Evolutionary conservation across 2,888 invertebrate species (phyloP).

Genomic region (Salticus scenicus): DNA sequence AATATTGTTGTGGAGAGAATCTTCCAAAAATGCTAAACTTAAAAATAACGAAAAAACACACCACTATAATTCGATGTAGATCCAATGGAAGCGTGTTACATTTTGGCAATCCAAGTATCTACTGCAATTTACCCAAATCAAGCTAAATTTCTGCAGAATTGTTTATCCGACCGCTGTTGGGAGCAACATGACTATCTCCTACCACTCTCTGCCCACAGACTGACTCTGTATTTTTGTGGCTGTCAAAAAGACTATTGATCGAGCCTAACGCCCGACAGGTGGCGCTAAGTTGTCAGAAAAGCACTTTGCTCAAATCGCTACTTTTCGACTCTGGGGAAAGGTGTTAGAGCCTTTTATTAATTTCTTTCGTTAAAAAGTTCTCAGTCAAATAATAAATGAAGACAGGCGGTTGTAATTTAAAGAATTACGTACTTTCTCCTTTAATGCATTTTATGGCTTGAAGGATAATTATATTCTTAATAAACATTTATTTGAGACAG

Average conservation of each 20-base stretch:
- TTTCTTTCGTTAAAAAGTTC: neutral
- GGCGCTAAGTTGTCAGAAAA: conserved; percentile 33
- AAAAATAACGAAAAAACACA: too few species aligned
- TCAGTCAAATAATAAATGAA: neutral
- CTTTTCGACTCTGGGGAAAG: neutral
- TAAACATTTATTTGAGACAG: too few species aligned
- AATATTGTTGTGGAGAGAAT: too few species aligned
- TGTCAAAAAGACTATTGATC: conserved; percentile 45
- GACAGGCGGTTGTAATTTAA: neutral
- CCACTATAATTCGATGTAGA: too few species aligned
- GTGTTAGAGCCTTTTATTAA: neutral
- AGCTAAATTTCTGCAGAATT: too few species aligned
- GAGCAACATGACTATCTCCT: conserved; percentile 10
- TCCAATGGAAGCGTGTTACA: too few species aligned
- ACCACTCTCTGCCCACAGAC: neutral
- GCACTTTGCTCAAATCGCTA: neutral
- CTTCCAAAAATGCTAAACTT: too few species aligned
- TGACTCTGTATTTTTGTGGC: conserved; percentile 18
- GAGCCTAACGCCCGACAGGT: conserved; percentile 43
- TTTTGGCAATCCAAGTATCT: too few species aligned
- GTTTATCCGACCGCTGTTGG: too few species aligned
- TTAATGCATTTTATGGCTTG: too few species aligned
- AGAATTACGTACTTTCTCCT: neutral
- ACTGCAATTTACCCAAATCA: too few species aligned
- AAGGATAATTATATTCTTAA: too few species aligned